Evolutionary conservation across 2,797 vertebrate genomes (phyloP).

Genomic region (Pempheris klunzingeri): DNA sequence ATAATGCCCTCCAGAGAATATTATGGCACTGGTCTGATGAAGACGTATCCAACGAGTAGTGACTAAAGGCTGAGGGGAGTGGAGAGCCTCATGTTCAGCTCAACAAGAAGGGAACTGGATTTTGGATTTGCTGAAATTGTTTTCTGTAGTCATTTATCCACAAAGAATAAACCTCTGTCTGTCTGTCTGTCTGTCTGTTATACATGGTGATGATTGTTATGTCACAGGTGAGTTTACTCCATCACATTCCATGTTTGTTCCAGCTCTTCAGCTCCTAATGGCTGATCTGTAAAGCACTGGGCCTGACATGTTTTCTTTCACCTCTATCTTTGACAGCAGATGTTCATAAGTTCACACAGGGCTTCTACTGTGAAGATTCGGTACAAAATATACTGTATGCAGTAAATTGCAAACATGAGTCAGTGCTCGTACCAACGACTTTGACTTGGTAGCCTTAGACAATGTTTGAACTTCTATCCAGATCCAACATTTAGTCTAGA

Average conservation of each 20-base stretch:
- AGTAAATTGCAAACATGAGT: background rate
- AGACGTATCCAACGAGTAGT: slow-evolving; percentile 22
- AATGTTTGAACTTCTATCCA: background rate
- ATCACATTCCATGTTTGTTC: background rate
- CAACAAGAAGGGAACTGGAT: slow-evolving; percentile 6
- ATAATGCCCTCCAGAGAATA: slow-evolving; percentile 66
- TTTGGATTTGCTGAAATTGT: slow-evolving; percentile 8
- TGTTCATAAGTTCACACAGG: background rate
- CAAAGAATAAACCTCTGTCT: background rate
- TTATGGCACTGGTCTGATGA: slow-evolving; percentile 46
- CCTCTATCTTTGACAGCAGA: background rate
- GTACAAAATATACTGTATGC: background rate
- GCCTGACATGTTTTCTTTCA: background rate
- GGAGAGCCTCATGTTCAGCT: slow-evolving; percentile 14
- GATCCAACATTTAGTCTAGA: background rate
- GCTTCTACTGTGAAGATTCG: background rate
- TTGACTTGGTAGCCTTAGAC: background rate
- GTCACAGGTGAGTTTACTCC: background rate
- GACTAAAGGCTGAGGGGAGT: slow-evolving; percentile 29
- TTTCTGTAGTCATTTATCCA: slow-evolving; percentile 21
- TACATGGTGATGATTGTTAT: background rate
- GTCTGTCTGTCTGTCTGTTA: background rate
- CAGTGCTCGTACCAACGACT: too few species aligned
- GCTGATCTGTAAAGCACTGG: background rate
- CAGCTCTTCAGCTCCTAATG: background rate